Base-by-base conservation (phyloP, 37 sponge, comb jelly and placozoan species). In the Eunapius fragilis region DNA sequence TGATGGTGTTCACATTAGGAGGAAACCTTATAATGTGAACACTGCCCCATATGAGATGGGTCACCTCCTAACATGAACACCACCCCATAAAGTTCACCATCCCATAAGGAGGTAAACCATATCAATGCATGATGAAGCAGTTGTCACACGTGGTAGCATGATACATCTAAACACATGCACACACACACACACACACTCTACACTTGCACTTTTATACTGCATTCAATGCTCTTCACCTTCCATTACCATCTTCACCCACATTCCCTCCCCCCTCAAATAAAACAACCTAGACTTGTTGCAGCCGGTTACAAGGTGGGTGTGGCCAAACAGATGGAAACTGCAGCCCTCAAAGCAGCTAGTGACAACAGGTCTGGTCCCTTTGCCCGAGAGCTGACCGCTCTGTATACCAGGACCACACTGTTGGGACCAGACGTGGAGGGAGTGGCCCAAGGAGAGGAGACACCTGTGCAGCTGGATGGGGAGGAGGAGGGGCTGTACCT, bases 281-380 rank as follows among this genome's bases (percentile, higher is more conserved):
- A 45, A 11, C 9, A 2, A 5, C 26, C 25, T 36, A 88, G 89
- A 68, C 70, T 88, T 36, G 89, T 88, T 27, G 84, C 84, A 69
- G 89, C 83, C 23, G 89, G 89, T 5, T 83, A 88, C 75, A 88
- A 88, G 50, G 89, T 88, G 26, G 89, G 89, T 83, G 89, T 88
- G 48, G 89, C 83, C 77, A 83, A 88, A n/a, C 89, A 88, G 72
- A 83, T 77, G 71, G 89, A 88, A 67, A 88, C 89, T 30, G 89
- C 89, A 38, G 89, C 89, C 45, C 84, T 88, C 67, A 88, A 88
- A 38, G 89, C 89, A 28, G 84, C 72, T 34, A 77, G 89, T 70
- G 89, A 82, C 45, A 82, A 78, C 37, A 77, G 31, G 27, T 88
- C 89, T 31, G 84, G 89, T n/a, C 84, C 84, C 12, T 88, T 88